Evolutionary conservation across 2,113 vertebrate genomes (phyloP), one percentile per base, ranked within the genome.

Genomic region (Catharus fuscescens): DNA sequence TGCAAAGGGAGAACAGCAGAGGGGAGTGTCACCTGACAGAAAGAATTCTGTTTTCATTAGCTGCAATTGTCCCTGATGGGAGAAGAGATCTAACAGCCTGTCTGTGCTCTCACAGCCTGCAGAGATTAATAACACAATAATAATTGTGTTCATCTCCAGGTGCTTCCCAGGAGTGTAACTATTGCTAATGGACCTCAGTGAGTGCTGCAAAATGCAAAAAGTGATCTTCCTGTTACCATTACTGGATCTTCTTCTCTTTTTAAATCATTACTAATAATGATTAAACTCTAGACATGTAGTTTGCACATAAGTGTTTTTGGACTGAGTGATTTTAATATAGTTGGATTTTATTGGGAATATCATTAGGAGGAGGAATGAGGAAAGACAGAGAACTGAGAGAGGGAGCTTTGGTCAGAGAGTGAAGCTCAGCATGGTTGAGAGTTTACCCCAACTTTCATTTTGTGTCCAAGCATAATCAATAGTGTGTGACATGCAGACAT

Each of bases 31-130:
- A 14, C 70, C 88, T 74, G 77, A 66, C 50, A 34, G 2, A 8
- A 77, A 92, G 34, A 9, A 17, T 80, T 92, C 6, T 59, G 9
- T 92, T 92, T 89, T 83, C 95, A 94, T 89, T 87, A 92, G 56
- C 84, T 92, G 80, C 70, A 66, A 3, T 84, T 92, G 52, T 59
- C 84, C 26, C 73, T 87, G 77, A 79, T 71, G 65, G 89, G 80
- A 94, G 87, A 87, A 21, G 38, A 84, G 42, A 4, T 45, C 86
- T 70, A 32, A 66, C n/a, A 65, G 86, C 40, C 38, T 57, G 67
- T 16, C 48, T 67, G 42, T 66, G 4, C 48, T 64, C 52, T 62
- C 17, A 3, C 9, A 29, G 74, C 65, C 79, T 0, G 0, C 26
- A 52, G 53, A 26, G 10, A 3, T 23, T 52, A 52, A 52, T 52